These are phyloP conservation scores for Lytechinus pictus DNA, from an alignment of 35 echinoderm and acorn worm genomes.

Conservation along the genomic window DNA sequence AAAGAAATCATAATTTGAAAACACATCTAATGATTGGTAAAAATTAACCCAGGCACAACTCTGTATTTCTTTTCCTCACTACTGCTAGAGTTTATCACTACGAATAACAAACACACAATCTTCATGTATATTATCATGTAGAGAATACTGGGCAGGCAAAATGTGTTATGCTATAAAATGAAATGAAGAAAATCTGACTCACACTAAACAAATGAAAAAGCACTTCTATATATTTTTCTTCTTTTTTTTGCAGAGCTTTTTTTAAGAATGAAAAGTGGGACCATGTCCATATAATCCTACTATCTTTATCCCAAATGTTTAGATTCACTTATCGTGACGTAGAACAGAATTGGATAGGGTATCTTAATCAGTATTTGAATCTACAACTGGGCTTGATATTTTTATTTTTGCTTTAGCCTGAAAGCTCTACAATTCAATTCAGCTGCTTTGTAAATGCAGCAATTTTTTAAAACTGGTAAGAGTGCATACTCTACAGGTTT, in stretches of 20 bases:
- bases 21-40: background rate
- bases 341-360: background rate
- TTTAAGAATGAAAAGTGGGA: background rate
- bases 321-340: background rate
- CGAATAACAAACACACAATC: background rate
- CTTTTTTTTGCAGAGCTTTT: background rate
- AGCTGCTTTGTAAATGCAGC: background rate
- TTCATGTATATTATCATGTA: background rate
- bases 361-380: background rate
- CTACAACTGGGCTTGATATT: background rate
- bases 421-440: background rate
- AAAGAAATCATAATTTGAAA: background rate
- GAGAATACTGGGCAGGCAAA: background rate
- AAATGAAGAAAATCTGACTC: conserved; percentile 2
- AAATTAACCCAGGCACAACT: background rate
- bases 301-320: background rate
- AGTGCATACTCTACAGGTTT: background rate
- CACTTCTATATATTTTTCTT: background rate
- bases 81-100: background rate
- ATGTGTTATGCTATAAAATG: background rate
- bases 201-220: background rate
- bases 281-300: background rate
- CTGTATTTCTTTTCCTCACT: background rate
- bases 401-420: background rate
- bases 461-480: background rate